Conservation (phyloP, 1,140 invertebrate species). For the Nasonia longicornis region DNA sequence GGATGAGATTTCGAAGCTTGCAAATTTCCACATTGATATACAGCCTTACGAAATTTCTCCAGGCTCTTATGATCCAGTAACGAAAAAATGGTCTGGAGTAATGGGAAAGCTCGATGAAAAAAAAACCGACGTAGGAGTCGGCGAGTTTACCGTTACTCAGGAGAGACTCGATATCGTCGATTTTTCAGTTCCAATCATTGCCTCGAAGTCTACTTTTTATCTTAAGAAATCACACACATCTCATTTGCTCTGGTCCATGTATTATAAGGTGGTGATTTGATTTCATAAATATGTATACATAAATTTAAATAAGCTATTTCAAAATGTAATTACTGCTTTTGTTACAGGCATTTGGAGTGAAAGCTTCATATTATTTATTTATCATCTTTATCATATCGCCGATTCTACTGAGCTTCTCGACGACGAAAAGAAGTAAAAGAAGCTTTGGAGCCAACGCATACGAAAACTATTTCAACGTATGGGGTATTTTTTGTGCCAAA, state of each 20-base stretch:
- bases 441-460: not conserved
- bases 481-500: constrained; percentile 12
- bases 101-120: not conserved
- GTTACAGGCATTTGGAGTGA: constrained; percentile 12
- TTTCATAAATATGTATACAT: not conserved
- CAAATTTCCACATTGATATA: not conserved
- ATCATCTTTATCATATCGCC: not conserved
- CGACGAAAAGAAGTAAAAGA: not conserved
- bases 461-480: constrained; percentile 12
- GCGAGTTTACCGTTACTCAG: not conserved
- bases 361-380: not conserved
- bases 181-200: constrained; percentile 5
- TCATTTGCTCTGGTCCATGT: constrained; percentile 5
- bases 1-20: not conserved
- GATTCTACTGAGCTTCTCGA: not conserved
- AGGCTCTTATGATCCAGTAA: not conserved
- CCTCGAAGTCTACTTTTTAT: not conserved
- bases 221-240: not conserved
- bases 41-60: not conserved
- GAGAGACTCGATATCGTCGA: not conserved
- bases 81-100: constrained; percentile 12
- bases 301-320: not conserved
- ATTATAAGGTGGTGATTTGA: constrained; percentile 16
- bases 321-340: not conserved
- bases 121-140: constrained; percentile 6